Conservation (phyloP, 2,797 vertebrate species). For the Melopsittacus undulatus region DNA sequence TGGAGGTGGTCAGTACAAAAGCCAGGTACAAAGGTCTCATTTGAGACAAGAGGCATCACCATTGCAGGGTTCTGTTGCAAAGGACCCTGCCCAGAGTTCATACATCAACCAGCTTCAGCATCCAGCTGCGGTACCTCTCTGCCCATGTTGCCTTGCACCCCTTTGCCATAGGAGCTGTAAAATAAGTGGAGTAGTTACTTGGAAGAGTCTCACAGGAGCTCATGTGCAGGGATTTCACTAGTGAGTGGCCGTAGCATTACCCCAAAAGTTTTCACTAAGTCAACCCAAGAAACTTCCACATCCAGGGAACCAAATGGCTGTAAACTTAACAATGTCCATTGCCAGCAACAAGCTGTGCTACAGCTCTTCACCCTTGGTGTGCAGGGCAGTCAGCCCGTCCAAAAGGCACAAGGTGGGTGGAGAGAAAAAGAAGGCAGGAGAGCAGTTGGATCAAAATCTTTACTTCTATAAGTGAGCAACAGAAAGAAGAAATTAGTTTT, state of each 20-base stretch:
- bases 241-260: not conserved
- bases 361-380: not conserved
- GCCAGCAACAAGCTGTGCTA: not conserved
- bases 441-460: not conserved
- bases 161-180: not conserved
- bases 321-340: not conserved
- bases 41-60: not conserved
- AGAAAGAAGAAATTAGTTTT: not conserved
- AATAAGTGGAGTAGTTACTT: not conserved
- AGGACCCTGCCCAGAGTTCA: not conserved
- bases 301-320: not conserved
- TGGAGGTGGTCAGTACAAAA: not conserved
- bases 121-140: not conserved
- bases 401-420: not conserved
- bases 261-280: not conserved
- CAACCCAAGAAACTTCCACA: not conserved
- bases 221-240: not conserved
- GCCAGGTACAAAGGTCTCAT: not conserved
- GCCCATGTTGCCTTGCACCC: accelerated
- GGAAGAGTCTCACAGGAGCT: not conserved
- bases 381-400: not conserved
- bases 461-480: not conserved
- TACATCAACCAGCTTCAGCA: accelerated
- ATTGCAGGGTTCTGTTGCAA: accelerated
- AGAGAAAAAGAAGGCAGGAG: not conserved